These are phyloP conservation scores for Pipistrellus pipistrellus DNA, from an alignment of 2,797 vertebrate species.

Conservation along the genomic window DNA sequence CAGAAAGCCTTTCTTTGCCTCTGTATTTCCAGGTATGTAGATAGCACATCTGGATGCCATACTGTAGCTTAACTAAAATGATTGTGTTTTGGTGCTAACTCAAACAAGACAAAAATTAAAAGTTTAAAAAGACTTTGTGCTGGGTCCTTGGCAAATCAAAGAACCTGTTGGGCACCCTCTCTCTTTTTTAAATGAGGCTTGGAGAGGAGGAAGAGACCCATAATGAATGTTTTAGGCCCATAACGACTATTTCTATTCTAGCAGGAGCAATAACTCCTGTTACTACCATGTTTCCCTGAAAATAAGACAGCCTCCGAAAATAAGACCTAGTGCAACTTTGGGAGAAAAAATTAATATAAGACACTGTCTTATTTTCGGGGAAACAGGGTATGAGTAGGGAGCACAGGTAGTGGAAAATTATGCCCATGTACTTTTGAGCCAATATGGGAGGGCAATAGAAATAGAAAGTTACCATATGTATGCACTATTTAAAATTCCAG, in stretches of 20 bases:
- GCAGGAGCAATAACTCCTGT: not conserved
- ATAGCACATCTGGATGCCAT: not conserved
- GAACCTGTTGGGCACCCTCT: not conserved
- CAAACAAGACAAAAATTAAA: constrained; percentile 33
- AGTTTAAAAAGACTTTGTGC: not conserved
- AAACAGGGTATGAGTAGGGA: not conserved
- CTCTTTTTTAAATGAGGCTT: not conserved
- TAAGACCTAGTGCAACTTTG: no score
- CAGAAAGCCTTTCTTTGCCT: not conserved
- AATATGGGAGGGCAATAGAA: not conserved
- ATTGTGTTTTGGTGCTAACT: not conserved
- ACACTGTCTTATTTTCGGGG: no score
- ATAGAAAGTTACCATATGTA: not conserved
- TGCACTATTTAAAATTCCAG: not conserved
- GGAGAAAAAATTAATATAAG: no score
- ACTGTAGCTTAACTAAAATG: constrained; percentile 12
- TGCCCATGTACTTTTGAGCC: not conserved
- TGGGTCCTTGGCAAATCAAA: constrained; percentile 20
- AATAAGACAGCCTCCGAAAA: no score
- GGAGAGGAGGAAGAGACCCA: not conserved
- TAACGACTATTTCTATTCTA: not conserved
- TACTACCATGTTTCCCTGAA: not conserved
- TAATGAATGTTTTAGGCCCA: not conserved
- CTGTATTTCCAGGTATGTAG: not conserved
- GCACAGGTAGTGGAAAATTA: not conserved